phyloP scores from a whole-genome alignment of 1,140 invertebrate genomes.

The Cecropterus lyciades region DNA sequence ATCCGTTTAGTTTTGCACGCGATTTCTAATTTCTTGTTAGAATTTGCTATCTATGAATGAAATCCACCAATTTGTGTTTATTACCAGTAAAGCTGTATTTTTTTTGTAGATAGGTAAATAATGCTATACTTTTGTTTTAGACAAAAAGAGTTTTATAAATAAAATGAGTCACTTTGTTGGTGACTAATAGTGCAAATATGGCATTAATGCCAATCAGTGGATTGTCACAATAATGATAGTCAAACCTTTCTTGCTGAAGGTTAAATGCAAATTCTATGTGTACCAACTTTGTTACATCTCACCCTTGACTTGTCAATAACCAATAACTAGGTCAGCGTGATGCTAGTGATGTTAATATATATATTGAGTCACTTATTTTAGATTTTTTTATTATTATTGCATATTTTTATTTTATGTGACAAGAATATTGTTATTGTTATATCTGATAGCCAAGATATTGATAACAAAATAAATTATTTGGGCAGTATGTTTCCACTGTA shows the following conservation, averaged over 20 bases:
- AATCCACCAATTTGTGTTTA: background rate
- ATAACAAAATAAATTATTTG: background rate
- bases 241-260: constrained; percentile 5
- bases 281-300: constrained; percentile 10
- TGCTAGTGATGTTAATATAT: background rate
- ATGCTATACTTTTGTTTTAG: background rate
- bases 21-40: constrained; percentile 17
- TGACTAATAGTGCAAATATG: constrained; percentile 2
- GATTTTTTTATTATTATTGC: background rate
- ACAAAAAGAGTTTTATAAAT: background rate
- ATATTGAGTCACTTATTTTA: constrained; percentile 11
- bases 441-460: background rate
- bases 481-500: background rate
- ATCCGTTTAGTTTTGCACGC: constrained; percentile 18
- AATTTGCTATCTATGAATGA: background rate
- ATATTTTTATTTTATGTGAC: background rate
- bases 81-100: no score
- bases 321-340: constrained; percentile 19
- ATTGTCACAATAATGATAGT: constrained; percentile 10
- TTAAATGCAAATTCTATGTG: constrained; percentile 14
- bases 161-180: constrained; percentile 2
- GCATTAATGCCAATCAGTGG: background rate
- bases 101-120: no score
- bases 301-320: constrained; percentile 13
- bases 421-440: constrained; percentile 2